Evolutionary conservation across 2,113 vertebrate species (phyloP).

Genomic region (Syngnathus scovelli): DNA sequence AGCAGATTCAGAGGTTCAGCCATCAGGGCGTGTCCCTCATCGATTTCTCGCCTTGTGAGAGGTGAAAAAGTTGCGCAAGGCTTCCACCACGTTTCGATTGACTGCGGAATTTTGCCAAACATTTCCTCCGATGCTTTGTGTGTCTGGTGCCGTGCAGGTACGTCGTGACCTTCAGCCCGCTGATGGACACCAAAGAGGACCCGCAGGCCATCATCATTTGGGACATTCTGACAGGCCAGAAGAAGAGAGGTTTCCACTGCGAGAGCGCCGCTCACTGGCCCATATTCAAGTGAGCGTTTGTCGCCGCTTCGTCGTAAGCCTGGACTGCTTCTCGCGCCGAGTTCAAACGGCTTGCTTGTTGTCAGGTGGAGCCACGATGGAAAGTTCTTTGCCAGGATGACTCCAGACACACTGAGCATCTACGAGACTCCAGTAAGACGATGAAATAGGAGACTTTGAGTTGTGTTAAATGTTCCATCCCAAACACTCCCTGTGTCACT

Average conservation of each 20-base stretch:
- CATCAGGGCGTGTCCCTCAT: constrained; percentile 96
- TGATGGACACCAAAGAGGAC: constrained; percentile 96
- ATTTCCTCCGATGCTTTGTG: neutral
- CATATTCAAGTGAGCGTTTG: constrained; percentile 88
- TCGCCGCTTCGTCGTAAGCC: neutral
- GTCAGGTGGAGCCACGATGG: constrained; percentile 95
- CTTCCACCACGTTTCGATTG: neutral
- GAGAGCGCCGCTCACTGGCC: constrained; percentile 99
- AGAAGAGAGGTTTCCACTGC: constrained; percentile 97
- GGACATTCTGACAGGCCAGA: constrained; percentile 95
- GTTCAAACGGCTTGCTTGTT: constrained; percentile 1
- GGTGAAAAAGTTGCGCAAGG: constrained; percentile 64
- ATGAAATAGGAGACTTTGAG: neutral
- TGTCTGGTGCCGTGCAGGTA: constrained; percentile 70
- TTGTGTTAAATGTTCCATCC: neutral
- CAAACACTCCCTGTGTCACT: constrained; percentile 22
- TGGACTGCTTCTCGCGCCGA: neutral
- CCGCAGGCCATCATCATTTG: constrained; percentile 98
- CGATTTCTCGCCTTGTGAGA: constrained; percentile 96
- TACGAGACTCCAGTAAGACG: constrained; percentile 92
- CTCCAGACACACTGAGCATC: constrained; percentile 90
- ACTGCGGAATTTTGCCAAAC: neutral
- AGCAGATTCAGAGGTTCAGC: constrained; percentile 96
- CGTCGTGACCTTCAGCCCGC: constrained; percentile 92
- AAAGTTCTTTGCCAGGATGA: constrained; percentile 98